Conservation (phyloP, 53 echinoderm and acorn worm species). For the Astropecten irregularis region DNA sequence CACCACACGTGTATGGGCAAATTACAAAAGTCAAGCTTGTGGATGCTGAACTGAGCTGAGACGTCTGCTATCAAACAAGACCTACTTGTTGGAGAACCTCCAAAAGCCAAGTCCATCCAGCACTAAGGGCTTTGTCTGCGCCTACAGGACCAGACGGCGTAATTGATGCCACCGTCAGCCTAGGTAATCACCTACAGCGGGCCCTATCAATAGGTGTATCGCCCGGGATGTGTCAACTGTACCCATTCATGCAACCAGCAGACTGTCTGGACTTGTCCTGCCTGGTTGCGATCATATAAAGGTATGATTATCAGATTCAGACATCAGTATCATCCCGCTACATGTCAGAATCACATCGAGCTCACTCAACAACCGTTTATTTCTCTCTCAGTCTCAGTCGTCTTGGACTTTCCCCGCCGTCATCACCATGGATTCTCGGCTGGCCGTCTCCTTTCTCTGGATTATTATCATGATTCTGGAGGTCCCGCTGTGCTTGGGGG, state of each 20-base stretch:
- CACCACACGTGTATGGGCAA: conserved; percentile 22
- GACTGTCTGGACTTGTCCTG: conserved; percentile 38
- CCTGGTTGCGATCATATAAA: conserved; percentile 31
- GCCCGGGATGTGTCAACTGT: conserved; percentile 14
- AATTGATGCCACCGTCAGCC: conserved; percentile 43
- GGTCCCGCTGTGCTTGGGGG: conserved; percentile 7
- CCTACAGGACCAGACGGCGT: conserved; percentile 23
- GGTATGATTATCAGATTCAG: conserved; percentile 19
- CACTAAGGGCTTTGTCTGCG: not conserved
- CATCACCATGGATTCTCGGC: conserved; percentile 1
- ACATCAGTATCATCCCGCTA: conserved; percentile 2
- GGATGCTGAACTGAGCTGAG: not conserved
- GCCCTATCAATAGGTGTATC: conserved; percentile 8
- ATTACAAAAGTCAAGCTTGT: not conserved
- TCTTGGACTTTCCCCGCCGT: not conserved
- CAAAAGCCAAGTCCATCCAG: conserved; percentile 30
- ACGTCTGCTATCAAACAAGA: conserved; percentile 4
- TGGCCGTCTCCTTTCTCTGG: not conserved
- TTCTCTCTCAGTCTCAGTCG: not conserved
- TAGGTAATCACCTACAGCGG: conserved; percentile 50
- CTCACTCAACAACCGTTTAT: not conserved
- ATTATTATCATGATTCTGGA: conserved; percentile 10
- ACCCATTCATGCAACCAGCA: conserved; percentile 12
- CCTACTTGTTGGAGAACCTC: not conserved
- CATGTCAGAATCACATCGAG: conserved; percentile 10